Evolutionary conservation across 2,888 invertebrate genomes (phyloP).

Genomic region (Drosophila buzzatii): DNA sequence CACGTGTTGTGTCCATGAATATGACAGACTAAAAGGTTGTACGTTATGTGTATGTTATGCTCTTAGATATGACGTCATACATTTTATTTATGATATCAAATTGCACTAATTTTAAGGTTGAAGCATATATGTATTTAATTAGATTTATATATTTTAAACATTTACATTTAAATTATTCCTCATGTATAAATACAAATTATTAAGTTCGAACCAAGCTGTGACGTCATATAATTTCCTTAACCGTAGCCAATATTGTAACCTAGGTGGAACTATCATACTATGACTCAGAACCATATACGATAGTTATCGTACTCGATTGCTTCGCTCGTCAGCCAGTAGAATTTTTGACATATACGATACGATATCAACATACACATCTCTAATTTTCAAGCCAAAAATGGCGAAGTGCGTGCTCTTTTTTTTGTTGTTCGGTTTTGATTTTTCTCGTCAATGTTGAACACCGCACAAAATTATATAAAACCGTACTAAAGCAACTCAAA

Average conservation of each 20-base stretch:
- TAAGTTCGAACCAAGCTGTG: accelerated
- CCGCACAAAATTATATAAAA: conserved; percentile 38
- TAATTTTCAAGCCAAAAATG: conserved; percentile 78
- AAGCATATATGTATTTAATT: too few species aligned
- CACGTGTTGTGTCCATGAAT: conserved; percentile 42
- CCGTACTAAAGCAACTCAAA: neutral
- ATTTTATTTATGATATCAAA: neutral
- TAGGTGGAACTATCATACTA: neutral
- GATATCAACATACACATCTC: conserved; percentile 41
- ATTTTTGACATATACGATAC: conserved; percentile 12
- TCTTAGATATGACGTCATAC: conserved; percentile 2
- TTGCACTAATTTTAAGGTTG: too few species aligned
- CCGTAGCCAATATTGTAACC: neutral
- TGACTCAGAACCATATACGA: neutral
- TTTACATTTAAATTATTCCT: neutral
- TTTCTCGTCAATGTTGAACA: conserved; percentile 23
- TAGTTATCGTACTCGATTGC: neutral
- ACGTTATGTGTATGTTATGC: neutral
- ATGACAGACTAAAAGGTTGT: conserved; percentile 9
- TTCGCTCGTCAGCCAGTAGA: neutral
- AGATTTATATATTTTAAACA: too few species aligned
- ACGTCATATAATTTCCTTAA: neutral
- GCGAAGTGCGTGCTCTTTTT: conserved; percentile 58
- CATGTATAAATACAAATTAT: neutral
- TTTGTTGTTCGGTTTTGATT: conserved; percentile 28